Evolutionary conservation across 2,797 vertebrate genomes (phyloP).

Genomic region (Scyliorhinus canicula): DNA sequence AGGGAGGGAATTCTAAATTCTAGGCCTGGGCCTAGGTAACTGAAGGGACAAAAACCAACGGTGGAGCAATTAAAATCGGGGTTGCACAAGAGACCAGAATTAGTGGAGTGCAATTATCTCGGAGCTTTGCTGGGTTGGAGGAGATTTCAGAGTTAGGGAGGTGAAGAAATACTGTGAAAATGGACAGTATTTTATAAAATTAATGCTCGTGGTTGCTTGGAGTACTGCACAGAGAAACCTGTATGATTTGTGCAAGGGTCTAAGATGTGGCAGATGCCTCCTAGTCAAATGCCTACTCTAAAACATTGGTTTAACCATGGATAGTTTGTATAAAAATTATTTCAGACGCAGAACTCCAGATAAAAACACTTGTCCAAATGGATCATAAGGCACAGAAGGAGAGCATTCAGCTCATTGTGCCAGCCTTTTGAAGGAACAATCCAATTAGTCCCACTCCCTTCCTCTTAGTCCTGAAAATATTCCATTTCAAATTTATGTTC

Average conservation of each 20-base stretch:
- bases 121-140: not conserved
- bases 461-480: not conserved
- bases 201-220: not conserved
- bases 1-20: no score
- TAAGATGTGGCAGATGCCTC: not conserved
- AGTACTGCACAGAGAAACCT: not conserved
- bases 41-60: no score
- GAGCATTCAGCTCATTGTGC: not conserved
- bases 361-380: not conserved
- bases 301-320: not conserved
- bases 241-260: not conserved
- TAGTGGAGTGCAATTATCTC: no score
- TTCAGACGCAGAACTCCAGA: not conserved
- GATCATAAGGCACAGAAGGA: not conserved
- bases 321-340: not conserved
- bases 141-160: not conserved
- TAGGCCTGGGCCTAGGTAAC: no score
- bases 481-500: not conserved
- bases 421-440: not conserved
- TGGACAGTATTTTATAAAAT: no score
- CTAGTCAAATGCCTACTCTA: not conserved
- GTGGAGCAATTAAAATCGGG: no score
- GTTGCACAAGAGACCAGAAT: no score
- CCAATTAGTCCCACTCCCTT: not conserved
- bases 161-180: no score